Evolutionary conservation across 2,113 vertebrate genomes (phyloP), one percentile per base, ranked within the genome.

Genomic region (Callopanchax toddi): DNA sequence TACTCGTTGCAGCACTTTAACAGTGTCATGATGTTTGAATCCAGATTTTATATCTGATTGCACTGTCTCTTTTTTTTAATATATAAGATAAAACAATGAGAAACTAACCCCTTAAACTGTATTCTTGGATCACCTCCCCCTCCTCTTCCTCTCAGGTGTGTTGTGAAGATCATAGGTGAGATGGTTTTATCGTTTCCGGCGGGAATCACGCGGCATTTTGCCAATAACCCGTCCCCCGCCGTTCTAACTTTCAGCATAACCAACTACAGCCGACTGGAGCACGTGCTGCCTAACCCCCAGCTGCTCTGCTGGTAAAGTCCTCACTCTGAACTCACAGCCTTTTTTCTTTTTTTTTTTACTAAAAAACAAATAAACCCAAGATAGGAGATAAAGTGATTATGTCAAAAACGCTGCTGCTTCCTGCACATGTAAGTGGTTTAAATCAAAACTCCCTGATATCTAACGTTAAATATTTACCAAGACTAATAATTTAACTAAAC

Each of bases 181-280:
- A 98, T 98, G 97, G 97, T 99, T 86, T 88, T 99, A 86, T 99
- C 97, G 0, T 98, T 98, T 79, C 97, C 97, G 1, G 97, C 97
- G 0, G 97, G 97, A 82, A 99, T 99, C 90, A 98, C 97, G 54
- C 94, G 97, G 74, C 97, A 99, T 87, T 99, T 98, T 86, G 95
- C 97, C 92, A 98, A 95, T 94, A 99, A 98, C 88, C 95, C 94
- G 0, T 82, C 93, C 34, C 97, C 97, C 0, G 95, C 97, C 4
- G 93, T 95, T 86, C 94, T 99, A 92, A 97, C 95, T 69, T 99
- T 99, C 89, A 97, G 95, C 1, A 96, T 99, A 92, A 93, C 94
- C 82, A 98, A 99, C 92, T 99, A 94, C 95, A 95, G 93, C 91
- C 86, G 95, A 76, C 94, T 99, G 94, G 97, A 99, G 90, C 97